These are phyloP conservation scores for Umimayanthus chanpuru DNA, from an alignment of 92 coral and sea anemone species.

Conservation along the genomic window DNA sequence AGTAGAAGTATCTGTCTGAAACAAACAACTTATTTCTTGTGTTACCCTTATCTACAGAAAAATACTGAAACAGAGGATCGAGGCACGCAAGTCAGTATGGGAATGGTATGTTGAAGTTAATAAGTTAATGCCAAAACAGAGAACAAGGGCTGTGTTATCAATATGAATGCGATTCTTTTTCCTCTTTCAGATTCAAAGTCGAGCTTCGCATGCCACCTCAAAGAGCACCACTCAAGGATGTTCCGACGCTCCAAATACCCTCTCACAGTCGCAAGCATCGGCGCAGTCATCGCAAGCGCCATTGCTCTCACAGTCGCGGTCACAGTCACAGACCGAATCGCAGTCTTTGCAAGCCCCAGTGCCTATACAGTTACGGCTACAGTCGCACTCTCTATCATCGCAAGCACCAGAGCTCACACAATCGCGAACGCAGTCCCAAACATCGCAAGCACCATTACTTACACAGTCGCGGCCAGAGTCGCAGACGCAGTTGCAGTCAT, in stretches of 20 bases:
- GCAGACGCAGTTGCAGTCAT: not conserved
- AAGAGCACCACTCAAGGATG: not conserved
- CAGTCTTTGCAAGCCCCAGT: not conserved
- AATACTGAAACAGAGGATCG: slow-evolving; percentile 25
- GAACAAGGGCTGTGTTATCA: not conserved
- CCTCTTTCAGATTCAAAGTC: slow-evolving; percentile 14
- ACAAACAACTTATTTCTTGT: not conserved
- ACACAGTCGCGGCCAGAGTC: not conserved
- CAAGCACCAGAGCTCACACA: not conserved
- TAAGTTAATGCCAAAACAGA: not conserved
- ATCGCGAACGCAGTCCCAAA: not conserved
- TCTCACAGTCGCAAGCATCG: slow-evolving; percentile 10
- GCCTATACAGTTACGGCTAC: not conserved
- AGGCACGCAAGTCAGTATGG: slow-evolving; percentile 43
- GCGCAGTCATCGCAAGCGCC: not conserved
- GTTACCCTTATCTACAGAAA: not conserved
- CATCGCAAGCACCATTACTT: not conserved
- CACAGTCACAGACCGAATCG: not conserved
- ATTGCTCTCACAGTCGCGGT: not conserved
- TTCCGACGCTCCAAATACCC: not conserved
- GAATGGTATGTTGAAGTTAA: not conserved
- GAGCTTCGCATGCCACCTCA: not conserved
- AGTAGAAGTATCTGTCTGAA: not conserved
- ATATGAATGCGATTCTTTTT: not conserved
- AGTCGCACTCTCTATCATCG: not conserved